These are phyloP conservation scores for Leuctra nigra DNA, from an alignment of 2,888 invertebrate genomes.

Conservation along the genomic window DNA sequence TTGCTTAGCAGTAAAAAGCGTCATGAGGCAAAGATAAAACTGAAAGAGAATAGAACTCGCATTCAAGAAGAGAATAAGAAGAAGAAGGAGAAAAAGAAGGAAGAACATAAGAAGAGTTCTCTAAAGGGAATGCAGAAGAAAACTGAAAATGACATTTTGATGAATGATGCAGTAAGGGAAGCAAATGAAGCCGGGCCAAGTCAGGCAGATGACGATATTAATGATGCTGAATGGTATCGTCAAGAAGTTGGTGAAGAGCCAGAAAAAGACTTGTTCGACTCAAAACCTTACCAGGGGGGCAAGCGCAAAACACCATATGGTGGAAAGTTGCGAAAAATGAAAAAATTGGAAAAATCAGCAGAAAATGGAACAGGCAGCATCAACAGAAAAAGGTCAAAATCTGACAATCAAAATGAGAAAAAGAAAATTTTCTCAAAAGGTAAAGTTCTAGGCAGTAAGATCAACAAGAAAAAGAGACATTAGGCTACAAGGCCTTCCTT, in stretches of 20 bases:
- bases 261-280: constrained; percentile 50
- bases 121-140: constrained; percentile 55
- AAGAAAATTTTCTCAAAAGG: neutral
- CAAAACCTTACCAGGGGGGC: neutral
- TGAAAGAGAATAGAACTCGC: constrained; percentile 72
- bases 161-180: constrained; percentile 36
- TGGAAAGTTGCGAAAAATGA: neutral
- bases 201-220: constrained; percentile 51
- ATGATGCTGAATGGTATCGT: constrained; percentile 76
- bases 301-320: constrained; percentile 7
- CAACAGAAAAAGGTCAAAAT: neutral
- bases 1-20: constrained; percentile 59
- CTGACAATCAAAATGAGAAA: neutral
- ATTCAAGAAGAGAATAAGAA: constrained; percentile 66
- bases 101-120: constrained; percentile 58
- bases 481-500: neutral
- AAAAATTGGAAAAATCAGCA: neutral
- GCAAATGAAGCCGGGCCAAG: constrained; percentile 48
- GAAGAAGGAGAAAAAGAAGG: constrained; percentile 57
- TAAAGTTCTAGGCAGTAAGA: constrained; percentile 9
- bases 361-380: neutral
- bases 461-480: neutral
- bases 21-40: constrained; percentile 64
- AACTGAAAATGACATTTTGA: constrained; percentile 44
- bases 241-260: constrained; percentile 86